These are phyloP conservation scores for Chrysolina americana DNA, from an alignment of 2,888 invertebrate species.

Conservation along the genomic window DNA sequence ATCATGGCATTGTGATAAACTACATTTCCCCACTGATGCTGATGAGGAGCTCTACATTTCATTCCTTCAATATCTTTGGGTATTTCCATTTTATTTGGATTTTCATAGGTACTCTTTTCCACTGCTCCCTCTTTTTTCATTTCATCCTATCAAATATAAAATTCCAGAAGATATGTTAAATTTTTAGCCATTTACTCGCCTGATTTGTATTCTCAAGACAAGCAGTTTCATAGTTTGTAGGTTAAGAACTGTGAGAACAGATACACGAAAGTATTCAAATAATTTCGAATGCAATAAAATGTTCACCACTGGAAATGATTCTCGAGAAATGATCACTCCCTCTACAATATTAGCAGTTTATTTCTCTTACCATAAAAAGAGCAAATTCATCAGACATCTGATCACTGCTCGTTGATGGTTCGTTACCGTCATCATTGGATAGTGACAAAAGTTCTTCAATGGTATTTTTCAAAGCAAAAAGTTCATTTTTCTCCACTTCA, in stretches of 20 bases:
- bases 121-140: conserved; percentile 62
- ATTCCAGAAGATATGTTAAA: no score
- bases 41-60: conserved; percentile 90
- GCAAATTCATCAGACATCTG: conserved; percentile 75
- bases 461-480: conserved; percentile 52
- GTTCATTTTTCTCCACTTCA: conserved; percentile 52
- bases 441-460: conserved; percentile 57
- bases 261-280: no score
- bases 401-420: conserved; percentile 51
- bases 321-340: not conserved
- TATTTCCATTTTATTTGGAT: conserved; percentile 65
- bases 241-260: no score
- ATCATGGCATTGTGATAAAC: conserved; percentile 91
- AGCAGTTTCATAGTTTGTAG: no score
- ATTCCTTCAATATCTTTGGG: conserved; percentile 80
- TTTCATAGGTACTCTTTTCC: conserved; percentile 65
- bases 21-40: conserved; percentile 84
- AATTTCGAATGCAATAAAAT: not conserved
- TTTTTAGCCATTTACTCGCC: no score
- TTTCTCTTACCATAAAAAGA: conserved; percentile 76
- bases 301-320: no score
- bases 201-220: no score
- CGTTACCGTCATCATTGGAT: conserved; percentile 38
- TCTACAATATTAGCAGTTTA: not conserved
- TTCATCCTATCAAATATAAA: conserved; percentile 56